These are phyloP conservation scores for Hozukius guyotensis DNA, from an alignment of 2,797 vertebrate species.

Conservation along the genomic window DNA sequence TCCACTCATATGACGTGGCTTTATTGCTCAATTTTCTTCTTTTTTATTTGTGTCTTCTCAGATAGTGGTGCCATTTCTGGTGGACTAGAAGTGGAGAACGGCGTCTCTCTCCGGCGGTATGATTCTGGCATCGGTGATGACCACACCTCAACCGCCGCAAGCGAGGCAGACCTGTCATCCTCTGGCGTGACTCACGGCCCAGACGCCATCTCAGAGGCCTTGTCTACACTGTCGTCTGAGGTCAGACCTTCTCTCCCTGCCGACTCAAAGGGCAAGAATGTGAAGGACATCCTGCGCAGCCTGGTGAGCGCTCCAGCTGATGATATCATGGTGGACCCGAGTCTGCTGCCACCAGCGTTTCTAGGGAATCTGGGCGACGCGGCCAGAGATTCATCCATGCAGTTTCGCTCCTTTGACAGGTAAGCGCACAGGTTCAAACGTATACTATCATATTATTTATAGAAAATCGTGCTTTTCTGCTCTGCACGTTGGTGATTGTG, in stretches of 20 bases:
- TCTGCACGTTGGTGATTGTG: background rate
- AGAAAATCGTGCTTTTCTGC: background rate
- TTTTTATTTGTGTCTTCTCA: slow-evolving; percentile 7
- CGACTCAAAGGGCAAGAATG: slow-evolving; percentile 89
- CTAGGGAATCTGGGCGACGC: slow-evolving; percentile 86
- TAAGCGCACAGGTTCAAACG: slow-evolving; percentile 62
- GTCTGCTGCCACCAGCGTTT: slow-evolving; percentile 88
- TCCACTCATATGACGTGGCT: background rate
- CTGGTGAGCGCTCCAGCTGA: slow-evolving; percentile 90
- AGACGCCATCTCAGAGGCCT: slow-evolving; percentile 92
- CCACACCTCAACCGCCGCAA: slow-evolving; percentile 69
- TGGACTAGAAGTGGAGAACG: slow-evolving; percentile 79
- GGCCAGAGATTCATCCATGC: slow-evolving; percentile 82
- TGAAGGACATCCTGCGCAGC: slow-evolving; percentile 97
- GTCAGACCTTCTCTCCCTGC: slow-evolving; percentile 81
- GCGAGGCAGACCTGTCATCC: slow-evolving; percentile 54
- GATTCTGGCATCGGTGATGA: slow-evolving; percentile 90
- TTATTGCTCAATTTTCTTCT: background rate
- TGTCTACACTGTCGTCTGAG: slow-evolving; percentile 92
- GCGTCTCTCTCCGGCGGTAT: slow-evolving; percentile 79
- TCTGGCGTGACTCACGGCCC: slow-evolving; percentile 82
- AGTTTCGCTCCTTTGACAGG: slow-evolving; percentile 97
- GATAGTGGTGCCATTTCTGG: slow-evolving; percentile 65
- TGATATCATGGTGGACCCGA: slow-evolving; percentile 85
- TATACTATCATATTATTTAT: background rate